Evolutionary conservation across 2,113 vertebrate species (phyloP).

Genomic region (Rousettus leschenaultii): DNA sequence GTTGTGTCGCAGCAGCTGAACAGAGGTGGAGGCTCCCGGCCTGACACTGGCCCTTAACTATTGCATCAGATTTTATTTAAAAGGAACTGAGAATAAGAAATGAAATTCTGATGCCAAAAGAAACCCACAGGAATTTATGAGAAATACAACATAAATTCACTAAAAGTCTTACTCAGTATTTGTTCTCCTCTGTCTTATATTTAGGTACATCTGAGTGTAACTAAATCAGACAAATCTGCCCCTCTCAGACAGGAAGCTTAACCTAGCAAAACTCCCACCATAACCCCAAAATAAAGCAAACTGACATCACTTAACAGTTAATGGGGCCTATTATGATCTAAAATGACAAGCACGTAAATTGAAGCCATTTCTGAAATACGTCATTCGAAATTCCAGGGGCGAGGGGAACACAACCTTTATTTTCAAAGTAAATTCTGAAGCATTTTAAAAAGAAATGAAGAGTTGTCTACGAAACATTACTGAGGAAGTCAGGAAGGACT

Average conservation of each 20-base stretch:
- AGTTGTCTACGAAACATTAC: neutral
- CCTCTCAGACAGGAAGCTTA: neutral
- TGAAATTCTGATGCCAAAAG: conserved; percentile 54
- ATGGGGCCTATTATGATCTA: conserved; percentile 3
- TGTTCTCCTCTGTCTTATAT: conserved; percentile 44
- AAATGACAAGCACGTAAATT: conserved; percentile 40
- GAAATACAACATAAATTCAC: conserved; percentile 35
- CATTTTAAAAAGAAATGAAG: conserved; percentile 23
- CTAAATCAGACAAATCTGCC: conserved; percentile 12
- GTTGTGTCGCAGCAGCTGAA: neutral
- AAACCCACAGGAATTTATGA: conserved; percentile 68
- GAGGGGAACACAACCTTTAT: neutral
- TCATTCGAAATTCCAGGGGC: neutral
- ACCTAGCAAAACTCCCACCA: neutral
- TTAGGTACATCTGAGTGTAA: conserved; percentile 60
- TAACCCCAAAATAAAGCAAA: conserved; percentile 37
- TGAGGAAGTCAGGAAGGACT: neutral
- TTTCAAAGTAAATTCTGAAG: neutral
- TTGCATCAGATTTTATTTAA: conserved; percentile 62
- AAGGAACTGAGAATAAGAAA: conserved; percentile 48
- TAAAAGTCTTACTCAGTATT: conserved; percentile 42
- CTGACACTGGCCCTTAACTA: neutral
- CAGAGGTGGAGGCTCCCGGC: neutral
- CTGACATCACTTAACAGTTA: conserved; percentile 40
- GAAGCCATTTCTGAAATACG: conserved; percentile 50